Evolutionary conservation across 2,113 vertebrate species (phyloP).

Genomic region (Colistium nudipinnis): DNA sequence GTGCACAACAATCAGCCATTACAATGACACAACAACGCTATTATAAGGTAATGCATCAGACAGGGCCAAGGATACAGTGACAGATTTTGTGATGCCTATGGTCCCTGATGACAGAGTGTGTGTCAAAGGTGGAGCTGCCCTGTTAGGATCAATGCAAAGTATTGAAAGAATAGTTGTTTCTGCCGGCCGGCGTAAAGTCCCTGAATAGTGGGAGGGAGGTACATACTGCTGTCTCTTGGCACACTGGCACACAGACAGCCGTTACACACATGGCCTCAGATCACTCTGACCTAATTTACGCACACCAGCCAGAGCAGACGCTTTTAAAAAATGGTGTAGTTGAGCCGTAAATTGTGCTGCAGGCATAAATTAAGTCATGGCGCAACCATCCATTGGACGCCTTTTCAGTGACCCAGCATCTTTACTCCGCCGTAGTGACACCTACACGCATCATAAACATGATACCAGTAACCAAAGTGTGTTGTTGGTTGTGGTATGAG

Average conservation of each 20-base stretch:
- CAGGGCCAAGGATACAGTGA: conserved; percentile 6
- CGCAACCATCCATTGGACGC: not conserved
- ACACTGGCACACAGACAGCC: conserved; percentile 49
- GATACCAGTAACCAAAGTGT: conserved; percentile 42
- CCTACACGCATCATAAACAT: conserved; percentile 19
- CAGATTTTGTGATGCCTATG: conserved; percentile 46
- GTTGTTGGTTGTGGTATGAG: conserved; percentile 60
- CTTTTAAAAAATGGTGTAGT: conserved; percentile 2
- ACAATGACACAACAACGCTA: not conserved
- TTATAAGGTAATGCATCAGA: conserved; percentile 22
- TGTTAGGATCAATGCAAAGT: conserved; percentile 53
- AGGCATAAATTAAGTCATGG: conserved; percentile 8
- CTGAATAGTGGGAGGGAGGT: conserved; percentile 11
- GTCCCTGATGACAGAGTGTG: conserved; percentile 25
- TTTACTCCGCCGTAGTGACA: conserved; percentile 30
- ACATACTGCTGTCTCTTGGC: conserved; percentile 26
- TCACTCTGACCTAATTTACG: conserved; percentile 31
- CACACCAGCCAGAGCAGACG: conserved; percentile 1
- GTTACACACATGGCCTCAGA: conserved; percentile 26
- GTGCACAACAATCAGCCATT: conserved; percentile 17
- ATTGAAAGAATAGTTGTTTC: conserved; percentile 26
- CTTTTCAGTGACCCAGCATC: conserved; percentile 18
- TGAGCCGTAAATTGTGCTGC: conserved; percentile 23
- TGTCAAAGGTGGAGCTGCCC: conserved; percentile 46
- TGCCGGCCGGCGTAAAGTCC: not conserved